phyloP scores from a whole-genome alignment of 1,140 invertebrate genomes.

The Meteorus sp. region DNA sequence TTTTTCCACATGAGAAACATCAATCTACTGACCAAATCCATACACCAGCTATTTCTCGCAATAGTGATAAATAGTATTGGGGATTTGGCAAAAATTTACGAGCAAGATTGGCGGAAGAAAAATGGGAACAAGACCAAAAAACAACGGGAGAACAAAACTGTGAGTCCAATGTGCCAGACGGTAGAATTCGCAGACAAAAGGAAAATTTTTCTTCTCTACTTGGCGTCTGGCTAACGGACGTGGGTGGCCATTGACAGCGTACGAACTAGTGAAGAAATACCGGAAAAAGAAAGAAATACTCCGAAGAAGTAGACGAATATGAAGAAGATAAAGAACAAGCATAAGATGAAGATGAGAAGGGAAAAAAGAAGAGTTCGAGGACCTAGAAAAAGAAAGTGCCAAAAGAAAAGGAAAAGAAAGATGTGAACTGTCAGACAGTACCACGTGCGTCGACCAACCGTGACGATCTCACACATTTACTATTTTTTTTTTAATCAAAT shows the following conservation, averaged over 20 bases:
- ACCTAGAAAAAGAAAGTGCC: no score
- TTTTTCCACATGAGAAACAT: no score
- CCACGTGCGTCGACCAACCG: slow-evolving; percentile 50
- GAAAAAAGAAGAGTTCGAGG: not conserved
- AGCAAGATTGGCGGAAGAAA: not conserved
- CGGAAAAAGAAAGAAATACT: slow-evolving; percentile 1
- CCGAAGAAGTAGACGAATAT: not conserved
- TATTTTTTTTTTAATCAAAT: slow-evolving; percentile 6
- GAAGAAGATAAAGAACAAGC: not conserved
- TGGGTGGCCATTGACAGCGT: slow-evolving; percentile 9
- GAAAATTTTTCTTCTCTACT: slow-evolving; percentile 13
- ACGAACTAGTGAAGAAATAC: not conserved
- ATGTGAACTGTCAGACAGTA: slow-evolving; percentile 20
- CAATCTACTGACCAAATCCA: no score
- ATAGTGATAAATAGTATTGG: no score
- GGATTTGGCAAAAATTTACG: not conserved
- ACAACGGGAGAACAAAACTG: not conserved
- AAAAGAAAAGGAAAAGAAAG: no score
- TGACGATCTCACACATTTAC: slow-evolving; percentile 32
- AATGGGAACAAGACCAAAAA: not conserved
- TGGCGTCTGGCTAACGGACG: not conserved
- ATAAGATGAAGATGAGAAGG: slow-evolving; percentile 6
- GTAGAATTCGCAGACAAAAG: not conserved
- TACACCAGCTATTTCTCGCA: no score
- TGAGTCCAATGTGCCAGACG: not conserved